These are phyloP conservation scores for Chaunax sp. DNA, from an alignment of 2,797 vertebrate genomes.

Conservation along the genomic window DNA sequence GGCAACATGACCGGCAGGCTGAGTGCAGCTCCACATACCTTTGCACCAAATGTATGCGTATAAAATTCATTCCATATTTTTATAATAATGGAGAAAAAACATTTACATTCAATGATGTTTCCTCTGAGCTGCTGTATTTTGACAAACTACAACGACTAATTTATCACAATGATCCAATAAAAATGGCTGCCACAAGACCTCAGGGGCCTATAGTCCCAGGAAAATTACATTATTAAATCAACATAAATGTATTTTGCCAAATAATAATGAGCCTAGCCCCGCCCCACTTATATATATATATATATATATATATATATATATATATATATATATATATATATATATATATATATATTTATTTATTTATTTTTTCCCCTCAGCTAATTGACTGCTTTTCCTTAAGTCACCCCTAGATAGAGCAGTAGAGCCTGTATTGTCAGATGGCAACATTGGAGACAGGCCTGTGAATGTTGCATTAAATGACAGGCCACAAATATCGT, in stretches of 20 bases:
- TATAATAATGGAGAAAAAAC: conserved; percentile 10
- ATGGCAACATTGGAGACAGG: neutral
- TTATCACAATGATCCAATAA: conserved; percentile 38
- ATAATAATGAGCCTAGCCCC: conserved; percentile 45
- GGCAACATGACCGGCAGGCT: conserved; percentile 18
- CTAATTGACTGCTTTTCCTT: neutral
- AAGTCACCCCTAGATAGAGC: conserved; percentile 68
- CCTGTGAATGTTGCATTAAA: conserved; percentile 9
- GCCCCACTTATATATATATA: neutral
- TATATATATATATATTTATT: neutral
- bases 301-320: neutral
- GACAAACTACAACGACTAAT: conserved; percentile 24
- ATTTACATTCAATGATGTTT: conserved; percentile 19
- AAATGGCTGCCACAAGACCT: conserved; percentile 22
- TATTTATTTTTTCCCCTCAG: neutral
- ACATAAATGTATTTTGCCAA: conserved; percentile 38
- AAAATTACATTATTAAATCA: conserved; percentile 29
- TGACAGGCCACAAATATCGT: conserved; percentile 39
- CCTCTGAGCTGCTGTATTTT: conserved; percentile 20
- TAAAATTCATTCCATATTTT: conserved; percentile 21
- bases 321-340: neutral
- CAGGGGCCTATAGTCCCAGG: conserved; percentile 1
- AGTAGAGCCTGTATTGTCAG: conserved; percentile 23
- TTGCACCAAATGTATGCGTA: neutral
- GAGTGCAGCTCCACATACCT: conserved; percentile 13